phyloP scores from a whole-genome alignment of 2,888 invertebrate species.

The Dolichomitus sp. region DNA sequence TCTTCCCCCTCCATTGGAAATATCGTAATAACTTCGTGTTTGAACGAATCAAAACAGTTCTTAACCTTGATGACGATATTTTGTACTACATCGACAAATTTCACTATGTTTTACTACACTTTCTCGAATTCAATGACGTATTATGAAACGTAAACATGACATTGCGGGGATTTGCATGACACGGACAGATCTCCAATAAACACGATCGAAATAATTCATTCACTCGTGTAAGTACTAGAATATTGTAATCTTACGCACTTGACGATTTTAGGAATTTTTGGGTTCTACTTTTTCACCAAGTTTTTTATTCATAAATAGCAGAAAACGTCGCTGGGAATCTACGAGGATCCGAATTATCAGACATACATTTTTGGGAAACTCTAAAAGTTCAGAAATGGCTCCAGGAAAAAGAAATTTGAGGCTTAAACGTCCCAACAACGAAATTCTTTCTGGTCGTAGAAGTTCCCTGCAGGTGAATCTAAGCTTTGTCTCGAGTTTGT shows the following conservation, averaged over 20 bases:
- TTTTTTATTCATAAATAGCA: slow-evolving; percentile 1
- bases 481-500: slow-evolving; percentile 74
- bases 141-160: slow-evolving; percentile 29
- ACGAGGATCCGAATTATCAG: background rate
- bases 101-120: background rate
- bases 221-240: background rate
- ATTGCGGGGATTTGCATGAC: background rate
- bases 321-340: background rate
- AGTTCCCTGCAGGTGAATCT: slow-evolving; percentile 80
- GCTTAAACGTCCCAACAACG: background rate
- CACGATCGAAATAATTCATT: slow-evolving; percentile 1
- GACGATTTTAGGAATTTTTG: background rate
- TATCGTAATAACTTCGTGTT: slow-evolving; percentile 7
- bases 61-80: slow-evolving; percentile 14
- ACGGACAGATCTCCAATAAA: background rate
- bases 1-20: slow-evolving; percentile 10
- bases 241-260: background rate
- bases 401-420: slow-evolving; percentile 6
- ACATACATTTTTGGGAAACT: background rate
- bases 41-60: slow-evolving; percentile 44
- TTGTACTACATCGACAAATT: background rate
- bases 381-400: slow-evolving; percentile 35
- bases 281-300: background rate
- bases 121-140: slow-evolving; percentile 1
- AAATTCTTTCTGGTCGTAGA: slow-evolving; percentile 61